phyloP scores from a whole-genome alignment of 1,140 invertebrate species.

The Gyrodactylus bullatarudis region DNA sequence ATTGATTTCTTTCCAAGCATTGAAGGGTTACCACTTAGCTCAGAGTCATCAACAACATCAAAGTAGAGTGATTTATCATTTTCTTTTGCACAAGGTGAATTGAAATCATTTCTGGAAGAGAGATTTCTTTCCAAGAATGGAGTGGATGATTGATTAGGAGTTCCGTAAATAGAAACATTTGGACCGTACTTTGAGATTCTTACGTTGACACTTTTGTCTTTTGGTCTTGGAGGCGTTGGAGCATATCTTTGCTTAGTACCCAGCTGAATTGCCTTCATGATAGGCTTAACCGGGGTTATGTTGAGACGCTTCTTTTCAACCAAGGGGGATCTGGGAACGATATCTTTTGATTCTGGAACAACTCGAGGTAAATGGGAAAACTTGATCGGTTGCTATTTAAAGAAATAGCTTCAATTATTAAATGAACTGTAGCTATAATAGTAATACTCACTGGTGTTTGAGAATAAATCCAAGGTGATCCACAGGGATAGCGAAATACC shows the following conservation, averaged over 20 bases:
- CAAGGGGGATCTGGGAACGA: too few relatives aligned
- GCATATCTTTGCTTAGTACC: not conserved
- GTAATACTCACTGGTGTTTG: not conserved
- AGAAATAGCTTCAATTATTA: too few relatives aligned
- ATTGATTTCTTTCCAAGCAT: too few relatives aligned
- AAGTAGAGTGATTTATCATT: not conserved
- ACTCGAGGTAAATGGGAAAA: too few relatives aligned
- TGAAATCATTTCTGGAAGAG: not conserved
- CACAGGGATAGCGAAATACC: not conserved
- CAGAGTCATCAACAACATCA: not conserved
- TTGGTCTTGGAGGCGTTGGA: not conserved
- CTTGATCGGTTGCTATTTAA: too few relatives aligned
- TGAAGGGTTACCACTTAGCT: not conserved
- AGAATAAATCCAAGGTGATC: not conserved
- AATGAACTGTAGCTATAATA: too few relatives aligned
- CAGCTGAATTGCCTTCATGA: not conserved
- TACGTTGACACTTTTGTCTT: not conserved
- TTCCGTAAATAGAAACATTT: not conserved
- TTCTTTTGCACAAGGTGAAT: too few relatives aligned
- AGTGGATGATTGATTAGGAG: not conserved
- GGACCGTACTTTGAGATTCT: not conserved
- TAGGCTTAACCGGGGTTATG: not conserved
- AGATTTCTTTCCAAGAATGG: not conserved
- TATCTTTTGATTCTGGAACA: too few relatives aligned
- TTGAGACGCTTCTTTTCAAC: too few relatives aligned